These are phyloP conservation scores for Myoxocephalus aenaeus DNA, from an alignment of 2,797 vertebrate species.

Conservation along the genomic window DNA sequence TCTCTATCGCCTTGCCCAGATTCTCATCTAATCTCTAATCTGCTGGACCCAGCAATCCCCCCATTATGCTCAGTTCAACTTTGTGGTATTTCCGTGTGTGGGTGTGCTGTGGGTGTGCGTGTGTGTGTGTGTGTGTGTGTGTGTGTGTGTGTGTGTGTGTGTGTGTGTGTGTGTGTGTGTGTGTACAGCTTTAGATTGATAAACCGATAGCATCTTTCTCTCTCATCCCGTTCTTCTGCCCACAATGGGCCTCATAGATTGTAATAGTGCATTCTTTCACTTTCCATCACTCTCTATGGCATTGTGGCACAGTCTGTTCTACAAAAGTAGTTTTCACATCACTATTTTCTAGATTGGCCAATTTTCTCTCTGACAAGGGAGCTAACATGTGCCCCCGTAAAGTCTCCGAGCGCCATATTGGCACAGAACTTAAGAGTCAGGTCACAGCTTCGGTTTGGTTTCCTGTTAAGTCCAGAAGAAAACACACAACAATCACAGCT, in stretches of 20 bases:
- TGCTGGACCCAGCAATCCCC: conserved; percentile 36
- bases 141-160: neutral
- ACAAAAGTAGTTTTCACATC: conserved; percentile 63
- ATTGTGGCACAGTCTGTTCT: conserved; percentile 47
- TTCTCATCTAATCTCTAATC: conserved; percentile 72
- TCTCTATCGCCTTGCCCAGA: conserved; percentile 57
- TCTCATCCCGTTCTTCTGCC: conserved; percentile 44
- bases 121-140: conserved; percentile 16
- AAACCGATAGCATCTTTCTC: conserved; percentile 57
- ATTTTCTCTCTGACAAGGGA: conserved; percentile 53
- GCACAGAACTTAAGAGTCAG: conserved; percentile 35
- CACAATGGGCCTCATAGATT: conserved; percentile 57
- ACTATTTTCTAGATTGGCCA: conserved; percentile 60
- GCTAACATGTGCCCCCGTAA: conserved; percentile 19
- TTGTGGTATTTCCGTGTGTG: conserved; percentile 29
- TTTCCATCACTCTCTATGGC: conserved; percentile 32
- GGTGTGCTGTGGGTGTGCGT: neutral
- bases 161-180: conserved; percentile 16
- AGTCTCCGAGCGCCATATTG: conserved; percentile 31
- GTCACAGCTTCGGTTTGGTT: conserved; percentile 18
- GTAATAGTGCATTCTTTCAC: conserved; percentile 57
- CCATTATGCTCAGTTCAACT: conserved; percentile 43
- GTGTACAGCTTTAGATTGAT: conserved; percentile 43
- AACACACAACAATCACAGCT: conserved; percentile 14
- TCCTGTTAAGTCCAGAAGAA: conserved; percentile 32